Evolutionary conservation across 1,140 invertebrate species (phyloP).

Genomic region (Ptiloglossa arizonensis): DNA sequence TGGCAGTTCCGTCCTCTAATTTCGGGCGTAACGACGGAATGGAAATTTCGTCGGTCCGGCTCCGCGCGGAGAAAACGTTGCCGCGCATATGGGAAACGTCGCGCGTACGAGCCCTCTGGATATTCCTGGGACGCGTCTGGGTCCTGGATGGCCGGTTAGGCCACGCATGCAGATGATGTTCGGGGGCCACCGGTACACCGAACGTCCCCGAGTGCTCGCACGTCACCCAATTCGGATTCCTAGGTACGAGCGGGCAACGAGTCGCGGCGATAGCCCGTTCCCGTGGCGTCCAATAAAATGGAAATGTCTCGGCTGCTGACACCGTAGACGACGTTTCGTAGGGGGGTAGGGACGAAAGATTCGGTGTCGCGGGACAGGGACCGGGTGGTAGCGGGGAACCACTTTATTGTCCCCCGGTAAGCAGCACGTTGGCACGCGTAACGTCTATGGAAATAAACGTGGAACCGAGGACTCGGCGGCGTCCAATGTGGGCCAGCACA

Average conservation of each 20-base stretch:
- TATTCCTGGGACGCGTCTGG: neutral
- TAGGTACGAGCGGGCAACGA: conserved; percentile 39
- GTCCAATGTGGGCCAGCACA: conserved; percentile 32
- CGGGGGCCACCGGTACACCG: conserved; percentile 28
- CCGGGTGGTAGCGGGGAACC: conserved; percentile 53
- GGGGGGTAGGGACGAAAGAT: too few species aligned
- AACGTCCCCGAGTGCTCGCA: conserved; percentile 62
- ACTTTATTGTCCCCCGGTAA: conserved; percentile 71
- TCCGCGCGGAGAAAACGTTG: neutral
- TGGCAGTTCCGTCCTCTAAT: too few species aligned
- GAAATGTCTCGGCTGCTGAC: conserved; percentile 75
- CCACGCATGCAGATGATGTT: conserved; percentile 70
- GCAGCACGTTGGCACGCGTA: conserved; percentile 69
- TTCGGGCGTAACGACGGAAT: neutral
- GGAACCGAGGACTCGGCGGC: conserved; percentile 19
- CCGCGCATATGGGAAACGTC: conserved; percentile 15
- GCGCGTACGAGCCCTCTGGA: neutral
- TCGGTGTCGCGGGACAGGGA: conserved; percentile 37
- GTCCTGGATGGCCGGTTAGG: conserved; percentile 15
- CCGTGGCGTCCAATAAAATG: conserved; percentile 78
- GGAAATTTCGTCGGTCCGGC: conserved; percentile 6
- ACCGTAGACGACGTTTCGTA: conserved; percentile 27
- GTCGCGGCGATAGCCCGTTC: conserved; percentile 66
- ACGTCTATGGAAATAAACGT: conserved; percentile 59
- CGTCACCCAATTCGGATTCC: conserved; percentile 77